Evolutionary conservation across 2,113 vertebrate species (phyloP).

Genomic region (Dinomys branickii): DNA sequence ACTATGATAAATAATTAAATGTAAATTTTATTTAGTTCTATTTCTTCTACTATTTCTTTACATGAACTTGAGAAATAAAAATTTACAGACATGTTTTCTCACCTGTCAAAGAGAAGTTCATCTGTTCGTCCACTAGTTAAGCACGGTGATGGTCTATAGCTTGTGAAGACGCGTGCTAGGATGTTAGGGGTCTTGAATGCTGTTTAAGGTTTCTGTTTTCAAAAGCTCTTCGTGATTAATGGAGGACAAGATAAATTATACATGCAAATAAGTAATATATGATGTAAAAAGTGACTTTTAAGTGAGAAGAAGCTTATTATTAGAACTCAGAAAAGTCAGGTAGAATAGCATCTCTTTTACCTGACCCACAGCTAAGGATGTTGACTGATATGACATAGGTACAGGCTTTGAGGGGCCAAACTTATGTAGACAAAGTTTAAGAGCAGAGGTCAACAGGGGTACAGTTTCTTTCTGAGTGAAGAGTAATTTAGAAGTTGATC

Average conservation of each 20-base stretch:
- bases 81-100: not conserved
- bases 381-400: not conserved
- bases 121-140: not conserved
- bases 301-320: not conserved
- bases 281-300: not conserved
- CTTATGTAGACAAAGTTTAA: not conserved
- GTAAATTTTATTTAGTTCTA: not conserved
- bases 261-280: not conserved
- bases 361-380: not conserved
- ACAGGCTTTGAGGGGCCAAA: not conserved
- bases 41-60: not conserved
- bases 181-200: not conserved
- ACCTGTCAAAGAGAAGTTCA: not conserved
- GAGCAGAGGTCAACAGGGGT: not conserved
- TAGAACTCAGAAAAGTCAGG: not conserved
- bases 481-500: not conserved
- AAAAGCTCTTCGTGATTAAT: not conserved
- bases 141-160: not conserved
- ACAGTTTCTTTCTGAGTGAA: not conserved
- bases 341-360: not conserved
- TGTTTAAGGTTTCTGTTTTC: not conserved
- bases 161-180: not conserved
- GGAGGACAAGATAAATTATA: not conserved
- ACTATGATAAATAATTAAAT: not conserved
- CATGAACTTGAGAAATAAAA: not conserved